A percentile compares a stretch with the other conserved stretches of the same genome.
These are phyloP conservation scores for Epizoanthus ramosus DNA, from an alignment of 92 coral and sea anemone species.

Conservation along the genomic window DNA sequence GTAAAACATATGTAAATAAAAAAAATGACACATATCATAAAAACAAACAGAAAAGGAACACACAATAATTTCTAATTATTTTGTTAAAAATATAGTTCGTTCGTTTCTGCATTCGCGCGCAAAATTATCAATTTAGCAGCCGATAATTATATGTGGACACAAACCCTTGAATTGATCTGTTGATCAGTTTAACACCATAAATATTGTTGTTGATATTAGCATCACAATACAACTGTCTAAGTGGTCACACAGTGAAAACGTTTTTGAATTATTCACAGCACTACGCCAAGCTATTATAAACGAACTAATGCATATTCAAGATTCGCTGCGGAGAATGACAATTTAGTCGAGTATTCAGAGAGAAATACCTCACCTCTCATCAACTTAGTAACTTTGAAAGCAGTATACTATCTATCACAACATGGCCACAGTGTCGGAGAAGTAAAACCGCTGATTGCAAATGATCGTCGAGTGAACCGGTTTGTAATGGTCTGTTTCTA, in stretches of 20 bases:
- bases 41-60: too few species aligned
- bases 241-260: background rate
- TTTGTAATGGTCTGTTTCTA: too few species aligned
- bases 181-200: background rate
- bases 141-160: conserved; percentile 3
- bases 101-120: background rate
- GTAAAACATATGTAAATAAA: too few species aligned
- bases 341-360: too few species aligned
- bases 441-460: too few species aligned
- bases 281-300: background rate
- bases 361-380: too few species aligned
- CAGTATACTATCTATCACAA: too few species aligned
- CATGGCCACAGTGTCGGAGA: too few species aligned
- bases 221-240: background rate
- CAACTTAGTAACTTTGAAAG: too few species aligned
- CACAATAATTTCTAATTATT: too few species aligned
- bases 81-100: background rate
- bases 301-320: background rate
- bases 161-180: background rate
- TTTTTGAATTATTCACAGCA: background rate
- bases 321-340: background rate
- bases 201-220: background rate
- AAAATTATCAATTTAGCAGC: background rate
- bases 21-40: too few species aligned
- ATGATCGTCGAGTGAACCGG: too few species aligned